A percentile compares a stretch with the other conserved stretches of the same genome.
These are phyloP conservation scores for Drosophila vallismaia DNA, from an alignment of 2,888 invertebrate genomes.

Conservation along the genomic window DNA sequence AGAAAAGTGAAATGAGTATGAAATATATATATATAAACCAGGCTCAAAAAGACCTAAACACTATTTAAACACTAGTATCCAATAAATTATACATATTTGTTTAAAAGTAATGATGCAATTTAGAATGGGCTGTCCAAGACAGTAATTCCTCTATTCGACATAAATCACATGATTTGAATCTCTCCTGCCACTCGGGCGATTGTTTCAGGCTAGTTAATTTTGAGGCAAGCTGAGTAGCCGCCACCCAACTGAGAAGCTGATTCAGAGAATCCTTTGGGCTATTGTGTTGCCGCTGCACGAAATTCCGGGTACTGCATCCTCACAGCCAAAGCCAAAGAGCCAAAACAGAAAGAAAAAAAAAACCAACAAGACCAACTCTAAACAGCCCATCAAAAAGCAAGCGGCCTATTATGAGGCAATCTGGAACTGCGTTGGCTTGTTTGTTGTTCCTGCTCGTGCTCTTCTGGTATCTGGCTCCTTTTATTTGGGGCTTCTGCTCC, in stretches of 20 bases:
- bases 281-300: slow-evolving; percentile 70
- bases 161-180: neutral
- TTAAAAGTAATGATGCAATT: no score
- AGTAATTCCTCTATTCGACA: neutral
- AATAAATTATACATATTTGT: no score
- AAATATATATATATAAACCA: no score
- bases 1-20: no score
- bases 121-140: no score
- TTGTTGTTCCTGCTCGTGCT: slow-evolving; percentile 20
- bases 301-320: slow-evolving; percentile 69
- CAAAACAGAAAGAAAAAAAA: slow-evolving; percentile 26
- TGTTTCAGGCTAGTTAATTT: slow-evolving; percentile 48
- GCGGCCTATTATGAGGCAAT: slow-evolving; percentile 70
- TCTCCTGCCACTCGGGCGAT: neutral
- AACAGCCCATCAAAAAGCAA: slow-evolving; percentile 42
- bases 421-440: slow-evolving; percentile 41
- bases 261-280: slow-evolving; percentile 75
- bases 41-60: no score
- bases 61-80: no score
- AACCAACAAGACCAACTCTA: slow-evolving; percentile 20
- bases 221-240: slow-evolving; percentile 21
- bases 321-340: slow-evolving; percentile 24
- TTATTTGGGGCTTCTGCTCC: slow-evolving; percentile 36
- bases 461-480: slow-evolving; percentile 2
- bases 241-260: slow-evolving; percentile 61